Conservation (phyloP, 2,113 vertebrate genomes). For the Anser cygnoides region DNA sequence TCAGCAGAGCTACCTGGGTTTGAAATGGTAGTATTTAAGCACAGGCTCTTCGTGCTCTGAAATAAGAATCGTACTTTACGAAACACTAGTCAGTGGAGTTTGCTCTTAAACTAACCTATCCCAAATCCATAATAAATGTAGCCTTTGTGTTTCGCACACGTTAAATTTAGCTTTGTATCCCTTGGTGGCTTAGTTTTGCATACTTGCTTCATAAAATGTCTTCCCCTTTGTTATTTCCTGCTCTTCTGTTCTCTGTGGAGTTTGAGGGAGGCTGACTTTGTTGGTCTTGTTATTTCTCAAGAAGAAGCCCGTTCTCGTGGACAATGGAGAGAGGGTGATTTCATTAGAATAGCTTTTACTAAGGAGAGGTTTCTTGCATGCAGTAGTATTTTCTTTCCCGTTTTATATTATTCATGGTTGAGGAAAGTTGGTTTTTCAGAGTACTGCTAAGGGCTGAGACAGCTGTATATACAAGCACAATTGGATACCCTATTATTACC, state of each 20-base stretch:
- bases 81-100: not conserved
- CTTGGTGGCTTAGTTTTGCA: not conserved
- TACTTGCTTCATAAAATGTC: not conserved
- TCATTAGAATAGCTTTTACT: not conserved
- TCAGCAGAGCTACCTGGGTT: not conserved
- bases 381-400: not conserved
- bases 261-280: not conserved
- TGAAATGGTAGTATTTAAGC: not conserved
- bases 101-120: not conserved
- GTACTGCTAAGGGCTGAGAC: not conserved
- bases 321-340: not conserved
- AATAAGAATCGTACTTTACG: not conserved
- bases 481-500: not conserved
- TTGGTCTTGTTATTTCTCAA: not conserved
- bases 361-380: not conserved
- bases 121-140: not conserved
- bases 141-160: not conserved
- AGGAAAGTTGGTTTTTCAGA: not conserved
- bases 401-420: not conserved
- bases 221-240: constrained; percentile 13
- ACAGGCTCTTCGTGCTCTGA: not conserved
- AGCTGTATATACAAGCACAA: not conserved
- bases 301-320: not conserved
- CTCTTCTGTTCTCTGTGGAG: not conserved
- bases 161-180: constrained; percentile 19